Percentiles rank a stretch among this genome's conserved stretches.
Conservation (phyloP, 2,113 vertebrate genomes). For the Saguinus midas region DNA sequence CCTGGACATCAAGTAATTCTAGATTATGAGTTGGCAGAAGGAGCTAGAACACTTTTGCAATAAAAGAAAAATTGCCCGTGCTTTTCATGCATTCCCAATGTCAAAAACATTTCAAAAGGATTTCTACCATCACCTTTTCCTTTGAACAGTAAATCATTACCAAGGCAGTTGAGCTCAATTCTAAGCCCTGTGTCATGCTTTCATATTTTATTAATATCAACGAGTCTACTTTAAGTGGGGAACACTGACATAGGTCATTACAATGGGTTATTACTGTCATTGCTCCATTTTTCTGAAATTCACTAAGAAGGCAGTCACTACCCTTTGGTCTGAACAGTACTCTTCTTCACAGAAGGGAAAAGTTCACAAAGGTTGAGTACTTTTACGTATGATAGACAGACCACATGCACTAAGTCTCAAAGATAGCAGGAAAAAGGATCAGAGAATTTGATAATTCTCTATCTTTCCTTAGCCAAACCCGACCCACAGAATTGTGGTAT, state of each 20-base stretch:
- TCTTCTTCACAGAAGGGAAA: neutral
- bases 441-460: neutral
- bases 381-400: slow-evolving; percentile 29
- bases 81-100: neutral
- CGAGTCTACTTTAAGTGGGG: neutral
- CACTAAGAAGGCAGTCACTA: slow-evolving; percentile 29
- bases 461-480: neutral
- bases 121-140: neutral
- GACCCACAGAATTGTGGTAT: neutral
- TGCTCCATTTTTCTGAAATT: slow-evolving; percentile 45
- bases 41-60: neutral
- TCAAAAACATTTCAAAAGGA: slow-evolving; percentile 43
- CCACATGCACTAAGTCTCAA: slow-evolving; percentile 18
- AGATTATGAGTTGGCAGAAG: neutral
- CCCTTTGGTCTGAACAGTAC: slow-evolving; percentile 30
- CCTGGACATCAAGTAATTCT: neutral
- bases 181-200: neutral
- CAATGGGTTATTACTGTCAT: slow-evolving; percentile 43
- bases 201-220: slow-evolving; percentile 47
- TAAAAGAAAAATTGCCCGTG: neutral
- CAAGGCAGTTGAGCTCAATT: slow-evolving; percentile 3
- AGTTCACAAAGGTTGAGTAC: slow-evolving; percentile 1
- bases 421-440: neutral
- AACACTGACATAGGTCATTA: slow-evolving; percentile 38
- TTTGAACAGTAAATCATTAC: slow-evolving; percentile 26